Base-by-base conservation (phyloP, 1,140 invertebrate species). In the Neuroterus valhalla region DNA sequence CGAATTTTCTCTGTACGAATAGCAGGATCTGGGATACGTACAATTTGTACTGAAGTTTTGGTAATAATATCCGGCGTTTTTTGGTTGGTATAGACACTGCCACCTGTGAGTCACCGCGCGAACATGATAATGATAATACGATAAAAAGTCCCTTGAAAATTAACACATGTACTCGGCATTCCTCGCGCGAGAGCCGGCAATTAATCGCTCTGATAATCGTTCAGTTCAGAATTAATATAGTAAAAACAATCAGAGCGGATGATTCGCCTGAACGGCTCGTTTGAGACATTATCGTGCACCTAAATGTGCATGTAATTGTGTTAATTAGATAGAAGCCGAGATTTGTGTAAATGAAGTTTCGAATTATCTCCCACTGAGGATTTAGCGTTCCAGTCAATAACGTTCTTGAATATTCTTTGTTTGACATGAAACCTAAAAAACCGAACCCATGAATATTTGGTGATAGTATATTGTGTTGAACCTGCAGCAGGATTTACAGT, bases 231-330 rank as follows among this genome's bases (percentile, higher is more conserved):
- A 62, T 31, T 38, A 38, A 62, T 62, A 62, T 55, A 8, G 15
- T 55, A 26, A 48, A 17, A 48, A 55, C 21, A 55, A 55, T 62
- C 31, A 62, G 52, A 62, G 52, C 52, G 31, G 23, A 23, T 62
- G n/a, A 62, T 31, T 62, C 23, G 12, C 12, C 52, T 5, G 5
- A 26, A 14, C 12, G 19, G 52, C 21, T 55, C 26, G 21, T 55
- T 55, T 55, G 21, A 62, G 31, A 31, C 31, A 31, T 26, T n/a
- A 3, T 15, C 14, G 1, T 62, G 23, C 31, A 15, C 26, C 14
- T 62, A 62, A 62, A 55, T 55, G 19, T 26, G 52, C 23, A 14
- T 23, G 4, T 23, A 55, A 38, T 31, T 26, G 21, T 62, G 23
- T 62, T 62, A 62, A 62, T 26, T 62, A 15, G 15, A 62, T 4